Evolutionary conservation across 2,797 vertebrate species (phyloP), one percentile per base, ranked within the genome.

Genomic region (Syngnathus acus): DNA sequence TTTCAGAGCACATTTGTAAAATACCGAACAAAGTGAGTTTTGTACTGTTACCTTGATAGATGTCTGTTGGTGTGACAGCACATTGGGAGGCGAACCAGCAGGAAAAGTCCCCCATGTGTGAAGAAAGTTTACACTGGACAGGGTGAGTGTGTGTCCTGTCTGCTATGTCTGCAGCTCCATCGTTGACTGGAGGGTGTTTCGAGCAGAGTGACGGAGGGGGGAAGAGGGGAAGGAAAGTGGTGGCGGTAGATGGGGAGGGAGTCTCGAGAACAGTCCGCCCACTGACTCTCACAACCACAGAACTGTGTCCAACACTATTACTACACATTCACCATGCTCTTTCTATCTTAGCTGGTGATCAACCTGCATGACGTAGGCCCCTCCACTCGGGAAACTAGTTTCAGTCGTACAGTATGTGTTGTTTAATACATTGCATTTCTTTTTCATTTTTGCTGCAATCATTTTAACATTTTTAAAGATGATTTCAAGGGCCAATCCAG

Each of bases 191-290:
- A 61, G 5, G 19, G 10, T 13, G 40, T 45, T 62, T 23, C 26
- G 60, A 32, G 60, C 21, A 13, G 40, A 62, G 39, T 61, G 60
- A 45, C 10, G 21, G 21, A 19, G 21, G 42, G 42, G 19, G 39
- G 13, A 2, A 21, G 42, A 43, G 13, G 6, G 40, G 60, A 23
- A 21, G 40, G 59, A 9, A 16, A 32, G 3, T 32, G 26, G 40
- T 38, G 21, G 26, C 14, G 26, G 26, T 14, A 43, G 42, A 7
- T 23, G 21, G 3, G 40, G 40, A 62, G 26, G 42, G 40, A 62
- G 60, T 62, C 60, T 5, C 13, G 60, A 40, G 40, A 26, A 43
- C 42, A 45, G 60, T 45, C 40, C 60, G 60, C 60, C 60, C 60
- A 62, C 60, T 9, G 40, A 42, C 60, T 38, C 42, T 26, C 60